These are phyloP conservation scores for Scaptomyza montana DNA, from an alignment of 1,140 invertebrate genomes.

Conservation along the genomic window DNA sequence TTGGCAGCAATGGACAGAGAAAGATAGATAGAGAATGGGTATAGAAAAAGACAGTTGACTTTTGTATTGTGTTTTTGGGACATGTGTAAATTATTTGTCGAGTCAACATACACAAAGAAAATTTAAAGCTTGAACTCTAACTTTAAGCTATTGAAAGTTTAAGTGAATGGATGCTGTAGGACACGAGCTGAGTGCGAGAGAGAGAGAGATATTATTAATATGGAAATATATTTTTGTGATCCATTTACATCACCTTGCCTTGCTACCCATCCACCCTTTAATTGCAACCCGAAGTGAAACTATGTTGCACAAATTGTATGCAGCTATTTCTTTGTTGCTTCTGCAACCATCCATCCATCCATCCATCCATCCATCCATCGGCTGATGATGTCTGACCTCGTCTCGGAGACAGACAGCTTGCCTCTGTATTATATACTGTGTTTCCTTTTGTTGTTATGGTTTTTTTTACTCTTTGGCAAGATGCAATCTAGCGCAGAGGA, in stretches of 20 bases:
- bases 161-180: background rate
- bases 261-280: background rate
- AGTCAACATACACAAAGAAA: background rate
- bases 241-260: background rate
- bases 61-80: conserved; percentile 9
- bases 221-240: conserved; percentile 22
- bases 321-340: conserved; percentile 25
- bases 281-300: conserved; percentile 12
- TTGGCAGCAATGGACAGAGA: background rate
- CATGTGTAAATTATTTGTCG: background rate
- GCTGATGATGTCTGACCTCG: conserved; percentile 33
- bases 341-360: background rate
- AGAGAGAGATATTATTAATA: background rate
- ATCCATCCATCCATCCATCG: background rate
- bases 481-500: conserved; percentile 43
- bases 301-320: conserved; percentile 39
- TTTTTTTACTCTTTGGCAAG: conserved; percentile 37
- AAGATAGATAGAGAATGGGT: no score
- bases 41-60: background rate
- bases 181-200: background rate
- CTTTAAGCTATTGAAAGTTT: background rate
- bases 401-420: conserved; percentile 11
- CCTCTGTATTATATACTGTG: background rate
- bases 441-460: conserved; percentile 20
- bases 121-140: background rate